Evolutionary conservation across 2,888 invertebrate genomes (phyloP), one percentile per base, ranked within the genome.

Genomic region (Seira musarum): DNA sequence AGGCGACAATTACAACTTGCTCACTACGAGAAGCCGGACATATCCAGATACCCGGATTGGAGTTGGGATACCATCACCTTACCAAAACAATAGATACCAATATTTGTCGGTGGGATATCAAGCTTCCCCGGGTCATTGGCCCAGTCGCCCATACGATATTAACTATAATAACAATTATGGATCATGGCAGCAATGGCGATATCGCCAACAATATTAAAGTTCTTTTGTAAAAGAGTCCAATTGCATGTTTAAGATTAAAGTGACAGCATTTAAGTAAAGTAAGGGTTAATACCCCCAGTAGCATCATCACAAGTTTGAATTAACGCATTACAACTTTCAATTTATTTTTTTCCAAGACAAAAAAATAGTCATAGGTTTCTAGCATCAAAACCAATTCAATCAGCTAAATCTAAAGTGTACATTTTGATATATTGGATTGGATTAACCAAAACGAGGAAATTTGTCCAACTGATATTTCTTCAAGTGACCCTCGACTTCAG

Each of bases 161-260:
- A 60, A 60, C n/a, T 10, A 60, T 13, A 60, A 60, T 60, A 60
- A 60, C 21, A 21, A 60, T 21, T 60, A 2, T 22, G 60, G 22
- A 19, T 60, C 21, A 8, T 60, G 60, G 60, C 60, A 60, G 22
- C 60, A 60, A n/a, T 21, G 2, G 60, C 10, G 60, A 60, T 60
- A 60, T 60, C 19, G 60, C 21, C 60, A 60, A 13, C 60, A 60
- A 57, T 40, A 40, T 40, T 40, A 40, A 40, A 40, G 5, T 40
- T 5, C 40, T 40, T 40, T 40, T 8, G 40, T 40, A 8, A 40
- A 40, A 40, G 5, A n/a, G n/a, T n/a, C n/a, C n/a, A n/a, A n/a
- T n/a, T n/a, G n/a, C n/a, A n/a, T n/a, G n/a, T n/a, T n/a, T n/a
- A n/a, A n/a, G n/a, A n/a, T n/a, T n/a, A n/a, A n/a, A n/a, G n/a